These are phyloP conservation scores for Arrhamphus sclerolepis DNA, from an alignment of 2,797 vertebrate genomes.

Conservation along the genomic window DNA sequence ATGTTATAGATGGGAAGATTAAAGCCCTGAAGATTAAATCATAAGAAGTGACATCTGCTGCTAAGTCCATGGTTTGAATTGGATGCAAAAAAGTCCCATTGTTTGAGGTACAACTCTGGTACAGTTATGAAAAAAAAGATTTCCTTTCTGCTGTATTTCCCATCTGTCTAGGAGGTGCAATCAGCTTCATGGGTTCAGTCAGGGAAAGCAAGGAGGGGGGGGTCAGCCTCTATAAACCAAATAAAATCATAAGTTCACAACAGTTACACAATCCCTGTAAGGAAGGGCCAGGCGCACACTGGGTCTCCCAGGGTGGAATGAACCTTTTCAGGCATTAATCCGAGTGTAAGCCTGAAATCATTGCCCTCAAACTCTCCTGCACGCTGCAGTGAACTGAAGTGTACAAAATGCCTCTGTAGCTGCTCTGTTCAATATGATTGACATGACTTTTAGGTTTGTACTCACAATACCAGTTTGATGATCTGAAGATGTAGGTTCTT, in stretches of 20 bases:
- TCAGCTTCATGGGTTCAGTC: constrained; percentile 42
- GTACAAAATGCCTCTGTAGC: constrained; percentile 5
- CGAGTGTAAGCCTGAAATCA: constrained; percentile 60
- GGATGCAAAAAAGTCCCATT: constrained; percentile 25
- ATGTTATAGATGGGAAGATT: constrained; percentile 41
- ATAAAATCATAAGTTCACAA: constrained; percentile 67
- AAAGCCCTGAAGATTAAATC: constrained; percentile 54
- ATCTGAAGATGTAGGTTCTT: too few species aligned
- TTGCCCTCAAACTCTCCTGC: constrained; percentile 51
- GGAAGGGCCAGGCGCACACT: constrained; percentile 53
- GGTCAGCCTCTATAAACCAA: constrained; percentile 56
- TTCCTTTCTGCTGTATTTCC: constrained; percentile 22
- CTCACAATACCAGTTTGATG: too few species aligned
- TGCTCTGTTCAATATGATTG: background rate
- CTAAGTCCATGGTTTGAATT: constrained; percentile 20
- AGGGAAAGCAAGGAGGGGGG: constrained; percentile 38
- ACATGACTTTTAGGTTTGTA: too few species aligned
- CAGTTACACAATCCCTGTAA: constrained; percentile 71
- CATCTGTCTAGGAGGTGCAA: constrained; percentile 47
- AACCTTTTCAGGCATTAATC: constrained; percentile 80
- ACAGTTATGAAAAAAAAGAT: constrained; percentile 12
- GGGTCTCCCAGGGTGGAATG: constrained; percentile 65
- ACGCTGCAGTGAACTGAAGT: constrained; percentile 35
- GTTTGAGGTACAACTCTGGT: constrained; percentile 1
- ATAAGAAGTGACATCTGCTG: constrained; percentile 54